Evolutionary conservation across 2,888 invertebrate genomes (phyloP).

Genomic region (Odontothrips loti): DNA sequence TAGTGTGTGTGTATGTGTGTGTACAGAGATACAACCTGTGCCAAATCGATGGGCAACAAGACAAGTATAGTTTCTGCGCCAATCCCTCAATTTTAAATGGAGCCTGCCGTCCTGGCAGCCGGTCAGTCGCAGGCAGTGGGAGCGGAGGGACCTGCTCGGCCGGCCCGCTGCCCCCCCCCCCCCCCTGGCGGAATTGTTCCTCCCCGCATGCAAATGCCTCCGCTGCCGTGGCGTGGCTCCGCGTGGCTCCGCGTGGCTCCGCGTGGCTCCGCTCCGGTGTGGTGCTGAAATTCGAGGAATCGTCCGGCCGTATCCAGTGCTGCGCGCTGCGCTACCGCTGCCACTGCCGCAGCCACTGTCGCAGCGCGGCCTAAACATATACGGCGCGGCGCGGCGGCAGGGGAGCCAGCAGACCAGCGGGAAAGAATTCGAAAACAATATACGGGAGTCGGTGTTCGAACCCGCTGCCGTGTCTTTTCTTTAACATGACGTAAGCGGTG

Average conservation of each 20-base stretch:
- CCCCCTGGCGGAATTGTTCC: background rate
- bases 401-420: background rate
- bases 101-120: too few relatives aligned
- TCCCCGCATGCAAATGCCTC: conserved; percentile 19
- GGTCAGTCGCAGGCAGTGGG: too few relatives aligned
- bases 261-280: background rate
- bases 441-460: too few relatives aligned
- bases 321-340: background rate
- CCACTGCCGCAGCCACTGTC: background rate
- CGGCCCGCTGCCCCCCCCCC: background rate
- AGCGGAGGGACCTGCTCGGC: too few relatives aligned
- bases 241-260: background rate
- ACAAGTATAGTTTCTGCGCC: too few relatives aligned
- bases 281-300: conserved; percentile 17
- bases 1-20: too few relatives aligned
- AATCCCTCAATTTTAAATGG: too few relatives aligned
- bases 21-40: too few relatives aligned
- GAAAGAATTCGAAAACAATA: too few relatives aligned
- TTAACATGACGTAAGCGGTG: too few relatives aligned
- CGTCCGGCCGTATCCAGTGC: background rate
- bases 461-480: too few relatives aligned
- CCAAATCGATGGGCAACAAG: too few relatives aligned
- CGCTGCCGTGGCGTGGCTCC: background rate
- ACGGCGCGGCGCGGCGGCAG: background rate
- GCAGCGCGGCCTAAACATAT: background rate